Evolutionary conservation across 23 tunicate species (phyloP).

Genomic region (Corella eumyota): DNA sequence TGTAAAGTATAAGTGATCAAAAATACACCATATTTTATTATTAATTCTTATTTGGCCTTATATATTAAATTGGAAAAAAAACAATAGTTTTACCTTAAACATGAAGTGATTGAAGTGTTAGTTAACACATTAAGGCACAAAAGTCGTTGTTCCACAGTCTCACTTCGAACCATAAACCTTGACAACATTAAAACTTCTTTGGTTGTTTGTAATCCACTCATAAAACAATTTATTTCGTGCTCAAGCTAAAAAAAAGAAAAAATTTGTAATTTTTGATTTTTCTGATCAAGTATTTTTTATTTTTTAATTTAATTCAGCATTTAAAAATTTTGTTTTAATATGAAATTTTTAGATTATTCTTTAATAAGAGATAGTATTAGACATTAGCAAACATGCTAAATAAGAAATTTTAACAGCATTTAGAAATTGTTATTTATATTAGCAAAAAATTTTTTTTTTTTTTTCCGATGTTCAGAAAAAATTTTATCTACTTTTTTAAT

Average conservation of each 20-base stretch:
- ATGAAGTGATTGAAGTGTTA: constrained; percentile 45
- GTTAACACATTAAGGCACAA: constrained; percentile 57
- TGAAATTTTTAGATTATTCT: no score
- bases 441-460: no score
- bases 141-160: constrained; percentile 37
- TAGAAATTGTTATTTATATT: no score
- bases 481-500: not conserved
- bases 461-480: no score
- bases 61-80: not conserved
- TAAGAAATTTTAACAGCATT: not conserved
- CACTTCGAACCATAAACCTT: constrained; percentile 78
- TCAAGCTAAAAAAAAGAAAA: constrained; percentile 30
- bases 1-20: no score
- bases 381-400: no score
- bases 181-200: constrained; percentile 67
- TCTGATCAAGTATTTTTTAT: not conserved
- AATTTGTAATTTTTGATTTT: constrained; percentile 1
- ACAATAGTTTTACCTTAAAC: constrained; percentile 33
- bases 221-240: constrained; percentile 37
- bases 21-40: no score
- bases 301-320: no score
- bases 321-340: no score
- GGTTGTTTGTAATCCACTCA: constrained; percentile 40
- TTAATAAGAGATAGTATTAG: no score
- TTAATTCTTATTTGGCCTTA: no score